Conservation (phyloP, 2,113 vertebrate genomes). For the Sigmodon hispidus region DNA sequence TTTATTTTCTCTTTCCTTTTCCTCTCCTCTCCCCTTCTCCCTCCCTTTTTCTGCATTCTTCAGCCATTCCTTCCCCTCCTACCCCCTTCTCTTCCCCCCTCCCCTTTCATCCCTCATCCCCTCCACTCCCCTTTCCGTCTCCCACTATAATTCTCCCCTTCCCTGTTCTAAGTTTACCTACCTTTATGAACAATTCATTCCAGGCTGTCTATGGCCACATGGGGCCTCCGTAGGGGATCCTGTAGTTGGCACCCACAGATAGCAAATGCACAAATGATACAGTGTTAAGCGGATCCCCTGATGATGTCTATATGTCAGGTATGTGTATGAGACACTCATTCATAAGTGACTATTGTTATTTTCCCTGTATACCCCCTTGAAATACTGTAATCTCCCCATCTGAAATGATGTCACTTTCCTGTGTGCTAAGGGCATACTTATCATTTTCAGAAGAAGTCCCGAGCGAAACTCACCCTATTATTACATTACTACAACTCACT, state of each 20-base stretch:
- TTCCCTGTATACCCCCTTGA: neutral
- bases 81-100: accelerated
- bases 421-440: neutral
- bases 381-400: neutral
- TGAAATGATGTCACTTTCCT: neutral
- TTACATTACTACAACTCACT: neutral
- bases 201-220: neutral
- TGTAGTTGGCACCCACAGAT: neutral
- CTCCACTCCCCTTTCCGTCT: neutral
- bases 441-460: neutral
- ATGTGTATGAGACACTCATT: neutral
- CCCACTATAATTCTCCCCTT: neutral
- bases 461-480: neutral
- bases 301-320: neutral
- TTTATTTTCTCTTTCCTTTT: accelerated
- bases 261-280: neutral
- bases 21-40: accelerated
- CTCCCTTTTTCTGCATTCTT: neutral
- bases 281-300: neutral
- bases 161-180: neutral
- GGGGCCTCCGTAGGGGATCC: neutral
- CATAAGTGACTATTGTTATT: neutral
- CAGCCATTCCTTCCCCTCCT: accelerated
- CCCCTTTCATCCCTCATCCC: neutral
- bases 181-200: neutral